Conservation (phyloP, 2,797 vertebrate genomes). For the Somateria mollissima region DNA sequence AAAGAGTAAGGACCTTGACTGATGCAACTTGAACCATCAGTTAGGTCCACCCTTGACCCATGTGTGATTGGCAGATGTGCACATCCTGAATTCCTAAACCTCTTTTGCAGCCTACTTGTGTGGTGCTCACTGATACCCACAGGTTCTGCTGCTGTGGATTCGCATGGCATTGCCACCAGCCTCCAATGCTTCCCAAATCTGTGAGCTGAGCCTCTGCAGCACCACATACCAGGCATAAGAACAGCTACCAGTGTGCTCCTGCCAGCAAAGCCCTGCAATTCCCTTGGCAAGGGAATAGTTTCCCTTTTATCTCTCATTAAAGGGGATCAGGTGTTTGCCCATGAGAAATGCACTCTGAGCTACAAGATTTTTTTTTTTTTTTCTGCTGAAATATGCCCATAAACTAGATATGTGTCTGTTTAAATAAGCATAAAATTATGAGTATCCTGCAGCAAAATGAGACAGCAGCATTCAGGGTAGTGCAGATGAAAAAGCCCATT, state of each 20-base stretch:
- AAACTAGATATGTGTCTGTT: slow-evolving; percentile 81
- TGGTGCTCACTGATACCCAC: neutral
- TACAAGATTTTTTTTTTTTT: slow-evolving; percentile 32
- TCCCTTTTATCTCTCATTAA: slow-evolving; percentile 77
- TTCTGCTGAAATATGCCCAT: slow-evolving; percentile 75
- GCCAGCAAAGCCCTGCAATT: neutral
- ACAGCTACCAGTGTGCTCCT: slow-evolving; percentile 18
- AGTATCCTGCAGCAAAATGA: slow-evolving; percentile 79
- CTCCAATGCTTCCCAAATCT: neutral
- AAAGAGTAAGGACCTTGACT: neutral
- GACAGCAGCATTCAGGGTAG: slow-evolving; percentile 66
- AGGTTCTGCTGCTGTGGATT: neutral
- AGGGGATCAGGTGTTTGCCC: slow-evolving; percentile 86
- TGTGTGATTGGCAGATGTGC: neutral
- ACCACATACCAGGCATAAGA: neutral
- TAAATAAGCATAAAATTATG: slow-evolving; percentile 83
- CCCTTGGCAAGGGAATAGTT: slow-evolving; percentile 47
- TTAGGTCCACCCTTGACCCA: neutral
- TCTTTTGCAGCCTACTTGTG: neutral
- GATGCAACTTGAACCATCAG: neutral
- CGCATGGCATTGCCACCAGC: neutral
- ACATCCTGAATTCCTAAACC: neutral
- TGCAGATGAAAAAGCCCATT: slow-evolving; percentile 22
- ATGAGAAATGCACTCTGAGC: slow-evolving; percentile 75
- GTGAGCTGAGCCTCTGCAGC: neutral